Evolutionary conservation across 53 echinoderm and acorn worm species (phyloP), one percentile per base, ranked within the genome.

Genomic region (Mesocentrotus franciscanus): DNA sequence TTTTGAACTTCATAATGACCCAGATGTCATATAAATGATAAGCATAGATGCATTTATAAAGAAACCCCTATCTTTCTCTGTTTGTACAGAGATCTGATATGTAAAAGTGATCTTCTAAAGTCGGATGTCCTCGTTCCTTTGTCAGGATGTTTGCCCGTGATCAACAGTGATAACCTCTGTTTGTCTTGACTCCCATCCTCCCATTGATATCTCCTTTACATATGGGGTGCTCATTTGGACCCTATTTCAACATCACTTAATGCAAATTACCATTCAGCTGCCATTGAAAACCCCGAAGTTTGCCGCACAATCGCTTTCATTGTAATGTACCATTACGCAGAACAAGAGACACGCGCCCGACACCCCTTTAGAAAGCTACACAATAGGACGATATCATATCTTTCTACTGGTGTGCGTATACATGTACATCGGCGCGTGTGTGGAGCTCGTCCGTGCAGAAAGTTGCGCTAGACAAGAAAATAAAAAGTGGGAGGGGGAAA

Each of bases 231-330:
- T 91, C 91, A 91, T 91, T 66, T 22, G 66, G 91, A 39, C 39
- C 66, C 35, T 30, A 91, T 91, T 92, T 13, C 26, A 92, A 13
- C 74, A 74, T 92, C 42, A 92, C 75, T 92, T 70, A 56, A 56
- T 35, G 66, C 92, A 92, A 75, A 92, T 92, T 72, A 92, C 92
- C 9, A 20, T 22, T 92, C 92, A 71, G 92, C 92, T 75, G 71
- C 66, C 58, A 59, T 35, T 66, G 22, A 91, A 59, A n/a, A 49
- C 20, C 71, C 75, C 75, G 39, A 64, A 26, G 36, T 92, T 56
- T 71, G 71, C 30, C 71, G 32, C 66, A 36, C 92, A 92, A 92
- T 70, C 92, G 75, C 66, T 71, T 49, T 92, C 56, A 74, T 92
- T 74, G 70, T 92, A 24, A 92, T 10, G n/a, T 74, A 92, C 75